Base-by-base conservation (phyloP, 2,113 vertebrate species). In the Ornithorhynchus anatinus region DNA sequence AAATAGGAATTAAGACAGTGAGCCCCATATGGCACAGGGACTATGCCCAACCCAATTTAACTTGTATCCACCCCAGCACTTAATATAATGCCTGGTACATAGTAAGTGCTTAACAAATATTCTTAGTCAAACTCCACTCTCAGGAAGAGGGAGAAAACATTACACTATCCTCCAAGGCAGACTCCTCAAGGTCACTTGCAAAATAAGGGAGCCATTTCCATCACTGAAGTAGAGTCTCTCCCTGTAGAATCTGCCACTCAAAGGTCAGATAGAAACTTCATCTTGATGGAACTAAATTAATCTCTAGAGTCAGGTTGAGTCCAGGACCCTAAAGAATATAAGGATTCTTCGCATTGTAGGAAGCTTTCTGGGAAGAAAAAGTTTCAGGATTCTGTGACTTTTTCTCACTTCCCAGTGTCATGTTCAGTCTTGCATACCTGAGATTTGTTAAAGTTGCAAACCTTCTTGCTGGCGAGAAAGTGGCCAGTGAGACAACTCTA, bases 381-480 rank as follows among this genome's bases (percentile, higher is more conserved):
- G 4, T 13, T 40, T 33, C 4, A 15, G 29, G 1, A 27, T 1
- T 16, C 42, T 20, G 23, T 43, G 20, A 36, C 38, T 20, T 23
- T 54, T 19, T 33, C 20, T 45, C 3, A 43, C 58, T 67, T 72
- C 38, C 31, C n/a, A 29, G n/a, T 59, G 12, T 11, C 7, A 0
- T 3, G 0, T n/a, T 44, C 20, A 50, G 42, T 20, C 17, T 44
- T 14, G 1, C 15, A 25, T 20, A 14, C 29, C 23, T 43, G 12
- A 47, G 25, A 62, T 17, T 61, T 32, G 23, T 4, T 6, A 16
- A 25, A 15, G 0, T 15, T 20, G 5, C 51, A 31, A 23, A 22
- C 6, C 8, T n/a, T 5, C 44, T 59, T 32, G 14, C 0, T 0
- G 10, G 9, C 6, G 10, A 20, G 14, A 39, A 10, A 27, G 15